Evolutionary conservation across 92 coral and sea anemone species (phyloP).

Genomic region (Parazoanthus swiftii): DNA sequence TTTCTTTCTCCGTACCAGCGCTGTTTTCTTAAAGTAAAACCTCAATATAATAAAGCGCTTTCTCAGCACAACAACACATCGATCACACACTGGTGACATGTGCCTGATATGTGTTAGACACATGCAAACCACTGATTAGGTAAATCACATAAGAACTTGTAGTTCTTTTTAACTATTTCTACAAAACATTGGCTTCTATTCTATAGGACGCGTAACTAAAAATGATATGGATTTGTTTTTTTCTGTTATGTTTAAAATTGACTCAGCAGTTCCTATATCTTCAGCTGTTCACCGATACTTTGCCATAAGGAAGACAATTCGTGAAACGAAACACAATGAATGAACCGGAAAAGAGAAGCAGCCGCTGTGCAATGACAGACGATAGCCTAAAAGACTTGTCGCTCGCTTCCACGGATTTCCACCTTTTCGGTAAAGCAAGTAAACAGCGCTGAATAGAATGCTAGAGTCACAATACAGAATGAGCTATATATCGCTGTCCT

Average conservation of each 20-base stretch:
- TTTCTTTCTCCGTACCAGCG: background rate
- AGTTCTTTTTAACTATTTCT: conserved; percentile 28
- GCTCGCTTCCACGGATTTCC: background rate
- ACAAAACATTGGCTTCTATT: conserved; percentile 14
- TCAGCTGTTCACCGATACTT: background rate
- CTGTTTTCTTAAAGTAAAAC: background rate
- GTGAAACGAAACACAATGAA: background rate
- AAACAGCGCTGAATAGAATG: conserved; percentile 5
- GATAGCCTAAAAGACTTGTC: too few species aligned
- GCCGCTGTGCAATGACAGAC: background rate
- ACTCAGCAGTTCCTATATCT: background rate
- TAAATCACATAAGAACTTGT: conserved; percentile 12
- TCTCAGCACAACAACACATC: background rate
- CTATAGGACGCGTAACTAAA: conserved; percentile 24
- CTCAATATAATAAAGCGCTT: background rate
- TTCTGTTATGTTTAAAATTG: conserved; percentile 4
- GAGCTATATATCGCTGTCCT: too few species aligned
- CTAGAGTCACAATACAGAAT: background rate
- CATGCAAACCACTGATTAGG: conserved; percentile 1
- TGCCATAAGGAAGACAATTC: background rate
- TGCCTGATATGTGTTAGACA: conserved; percentile 29
- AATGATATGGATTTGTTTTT: conserved; percentile 8
- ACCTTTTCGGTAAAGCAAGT: background rate
- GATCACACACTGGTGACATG: background rate
- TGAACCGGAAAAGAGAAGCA: background rate